Evolutionary conservation across 2,797 vertebrate species (phyloP).

Genomic region (Tinamus major): DNA sequence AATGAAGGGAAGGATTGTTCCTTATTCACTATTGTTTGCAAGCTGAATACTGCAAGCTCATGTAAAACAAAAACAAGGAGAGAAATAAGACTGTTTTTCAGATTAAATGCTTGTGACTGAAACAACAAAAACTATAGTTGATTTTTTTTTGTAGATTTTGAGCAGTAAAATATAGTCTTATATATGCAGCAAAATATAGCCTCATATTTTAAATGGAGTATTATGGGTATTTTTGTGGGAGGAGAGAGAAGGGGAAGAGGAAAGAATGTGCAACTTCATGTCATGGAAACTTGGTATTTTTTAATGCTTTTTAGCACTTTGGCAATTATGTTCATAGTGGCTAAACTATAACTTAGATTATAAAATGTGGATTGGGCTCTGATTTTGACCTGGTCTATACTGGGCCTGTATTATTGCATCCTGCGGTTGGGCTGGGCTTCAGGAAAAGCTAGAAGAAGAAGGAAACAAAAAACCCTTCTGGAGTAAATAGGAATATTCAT

Average conservation of each 20-base stretch:
- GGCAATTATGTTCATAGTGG: neutral
- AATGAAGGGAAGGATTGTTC: neutral
- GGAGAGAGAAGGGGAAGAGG: neutral
- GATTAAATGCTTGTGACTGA: neutral
- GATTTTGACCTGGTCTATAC: neutral
- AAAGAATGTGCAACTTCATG: neutral
- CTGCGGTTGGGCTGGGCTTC: neutral
- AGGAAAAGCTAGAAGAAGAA: neutral
- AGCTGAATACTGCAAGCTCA: neutral
- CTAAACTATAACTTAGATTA: neutral
- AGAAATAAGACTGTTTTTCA: neutral
- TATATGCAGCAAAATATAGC: accelerated
- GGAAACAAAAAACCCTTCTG: neutral
- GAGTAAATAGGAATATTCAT: neutral
- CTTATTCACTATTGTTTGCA: neutral
- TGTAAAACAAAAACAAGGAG: neutral
- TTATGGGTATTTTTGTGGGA: neutral
- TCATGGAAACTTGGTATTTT: neutral
- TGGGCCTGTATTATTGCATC: neutral
- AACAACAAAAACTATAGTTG: neutral
- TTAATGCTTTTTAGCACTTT: neutral
- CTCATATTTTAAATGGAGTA: neutral
- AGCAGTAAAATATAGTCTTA: neutral
- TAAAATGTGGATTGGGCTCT: neutral
- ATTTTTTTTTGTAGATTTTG: neutral